Conservation (phyloP, 2,797 vertebrate species). For the Sebastiscus albofasciatus region DNA sequence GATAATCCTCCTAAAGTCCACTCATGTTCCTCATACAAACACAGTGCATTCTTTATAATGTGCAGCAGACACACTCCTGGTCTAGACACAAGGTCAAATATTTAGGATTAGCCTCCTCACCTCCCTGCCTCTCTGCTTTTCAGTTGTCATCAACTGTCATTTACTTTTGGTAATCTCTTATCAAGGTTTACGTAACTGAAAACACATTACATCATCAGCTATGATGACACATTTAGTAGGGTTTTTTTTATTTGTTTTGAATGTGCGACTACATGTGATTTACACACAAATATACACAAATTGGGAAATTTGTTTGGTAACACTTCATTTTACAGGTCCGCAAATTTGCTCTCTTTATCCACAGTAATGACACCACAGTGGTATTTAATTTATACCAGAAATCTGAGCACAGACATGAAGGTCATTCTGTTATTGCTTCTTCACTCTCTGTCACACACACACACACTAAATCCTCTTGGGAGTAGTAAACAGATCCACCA, state of each 20-base stretch:
- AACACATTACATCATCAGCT: conserved; percentile 41
- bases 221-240: neutral
- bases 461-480: neutral
- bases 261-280: neutral
- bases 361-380: conserved; percentile 35
- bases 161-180: conserved; percentile 46
- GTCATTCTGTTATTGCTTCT: conserved; percentile 45
- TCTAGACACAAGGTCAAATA: neutral
- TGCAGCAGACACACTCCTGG: neutral
- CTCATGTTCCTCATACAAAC: neutral
- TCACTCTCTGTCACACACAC: conserved; percentile 8
- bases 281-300: neutral
- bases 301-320: neutral
- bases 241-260: conserved; percentile 17
- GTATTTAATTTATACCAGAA: conserved; percentile 45
- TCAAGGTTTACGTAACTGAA: conserved; percentile 39
- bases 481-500: conserved; percentile 30
- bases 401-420: conserved; percentile 35
- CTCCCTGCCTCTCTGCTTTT: conserved; percentile 22
- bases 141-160: conserved; percentile 32
- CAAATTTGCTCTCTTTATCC: conserved; percentile 3
- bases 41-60: neutral
- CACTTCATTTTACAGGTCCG: too few relatives aligned
- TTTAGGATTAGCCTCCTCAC: conserved; percentile 33
- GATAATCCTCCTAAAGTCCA: conserved; percentile 37